Base-by-base conservation (phyloP, 2,113 vertebrate species). In the Tretioscincus oriximinensis region DNA sequence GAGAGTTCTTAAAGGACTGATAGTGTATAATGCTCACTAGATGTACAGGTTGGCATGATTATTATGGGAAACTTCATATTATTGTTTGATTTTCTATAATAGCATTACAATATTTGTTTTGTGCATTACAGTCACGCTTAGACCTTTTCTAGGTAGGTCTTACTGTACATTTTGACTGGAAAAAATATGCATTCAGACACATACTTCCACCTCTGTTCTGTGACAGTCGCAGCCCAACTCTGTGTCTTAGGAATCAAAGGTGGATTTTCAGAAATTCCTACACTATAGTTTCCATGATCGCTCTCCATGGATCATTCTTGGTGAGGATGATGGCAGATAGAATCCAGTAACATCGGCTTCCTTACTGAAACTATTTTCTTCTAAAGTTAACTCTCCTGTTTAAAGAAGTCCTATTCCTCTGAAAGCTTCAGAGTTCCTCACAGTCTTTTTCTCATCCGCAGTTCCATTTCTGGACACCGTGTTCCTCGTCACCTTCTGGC, bases 331-430 rank as follows among this genome's bases (percentile, higher is more conserved):
- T 63, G 22, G 61, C 21, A 63, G 61, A 22, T 63, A 22, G 22
- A 63, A 26, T 26, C 61, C 22, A 63, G 9, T 22, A 9, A 63
- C 61, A 63, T 63, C 61, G 5, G 22, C 0, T 24, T 18, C 7
- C 29, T 51, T 2, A n/a, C 26, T 9, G 11, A 49, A 35, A 54
- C 29, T 21, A 26, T 54, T 41, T 28, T 22, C 10, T n/a, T 3
- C 20, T 58, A 28, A 1, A 31, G 45, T 8, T 3, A 2, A 5
- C 41, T 29, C 28, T n/a, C 1, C 4, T 24, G 1, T 3, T n/a
- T 41, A 29, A 4, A 58, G 54, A 58, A 58, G 11, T 24, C 14
- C 11, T 61, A 41, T 11, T 11, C 8, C 20, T 1, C 51, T 21
- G 11, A 1, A 49, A 75, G 31, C 21, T 63, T 18, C 49, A 72